Evolutionary conservation across 2,888 invertebrate genomes (phyloP).

Genomic region (Leucophenga maculata): DNA sequence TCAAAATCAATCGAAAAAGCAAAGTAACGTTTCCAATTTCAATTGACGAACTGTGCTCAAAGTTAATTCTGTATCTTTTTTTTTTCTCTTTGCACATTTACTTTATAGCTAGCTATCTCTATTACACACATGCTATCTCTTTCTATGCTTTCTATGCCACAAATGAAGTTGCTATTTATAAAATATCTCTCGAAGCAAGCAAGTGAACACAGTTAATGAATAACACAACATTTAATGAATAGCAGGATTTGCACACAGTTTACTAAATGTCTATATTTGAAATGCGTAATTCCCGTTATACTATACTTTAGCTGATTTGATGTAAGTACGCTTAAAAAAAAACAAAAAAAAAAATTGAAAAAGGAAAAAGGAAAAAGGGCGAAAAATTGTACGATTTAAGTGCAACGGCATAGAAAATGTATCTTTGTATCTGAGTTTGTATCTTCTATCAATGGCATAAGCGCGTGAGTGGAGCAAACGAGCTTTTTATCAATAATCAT

Average conservation of each 20-base stretch:
- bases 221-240: slow-evolving; percentile 16
- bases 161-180: neutral
- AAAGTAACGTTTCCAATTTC: slow-evolving; percentile 13
- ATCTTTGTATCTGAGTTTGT: too few species aligned
- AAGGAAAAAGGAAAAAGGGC: too few species aligned
- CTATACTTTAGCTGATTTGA: neutral
- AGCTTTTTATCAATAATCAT: slow-evolving; percentile 21
- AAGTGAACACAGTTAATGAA: slow-evolving; percentile 13
- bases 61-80: neutral
- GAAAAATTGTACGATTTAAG: neutral
- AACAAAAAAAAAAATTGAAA: slow-evolving; percentile 1
- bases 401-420: too few species aligned
- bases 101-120: neutral
- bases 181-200: too few species aligned
- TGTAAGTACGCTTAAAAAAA: neutral
- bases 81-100: neutral
- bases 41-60: slow-evolving; percentile 18
- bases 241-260: slow-evolving; percentile 13
- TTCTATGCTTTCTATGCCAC: neutral
- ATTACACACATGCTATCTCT: too few species aligned
- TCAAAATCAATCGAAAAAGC: slow-evolving; percentile 13
- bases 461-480: too few species aligned
- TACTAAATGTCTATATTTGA: neutral
- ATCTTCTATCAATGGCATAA: too few species aligned
- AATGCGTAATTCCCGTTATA: neutral